Conservation (phyloP, 2,113 vertebrate species). For the Heterotis niloticus region DNA sequence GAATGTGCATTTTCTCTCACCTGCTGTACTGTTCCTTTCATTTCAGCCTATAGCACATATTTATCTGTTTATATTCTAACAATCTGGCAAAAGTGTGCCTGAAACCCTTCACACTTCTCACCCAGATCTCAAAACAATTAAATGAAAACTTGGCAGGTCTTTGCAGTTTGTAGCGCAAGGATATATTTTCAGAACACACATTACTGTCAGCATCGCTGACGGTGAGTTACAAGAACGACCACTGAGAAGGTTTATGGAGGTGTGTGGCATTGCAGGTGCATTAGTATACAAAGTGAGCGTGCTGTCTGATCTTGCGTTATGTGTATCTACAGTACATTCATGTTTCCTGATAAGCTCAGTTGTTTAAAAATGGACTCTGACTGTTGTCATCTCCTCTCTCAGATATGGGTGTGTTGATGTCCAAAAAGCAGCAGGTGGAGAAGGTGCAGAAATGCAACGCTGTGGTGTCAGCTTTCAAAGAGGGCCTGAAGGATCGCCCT, state of each 20-base stretch:
- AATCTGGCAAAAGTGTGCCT: too few relatives aligned
- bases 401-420: slow-evolving; percentile 96
- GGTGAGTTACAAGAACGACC: not conserved
- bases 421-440: slow-evolving; percentile 93
- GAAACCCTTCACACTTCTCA: too few relatives aligned
- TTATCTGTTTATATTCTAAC: too few relatives aligned
- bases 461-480: slow-evolving; percentile 90
- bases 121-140: too few relatives aligned
- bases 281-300: not conserved
- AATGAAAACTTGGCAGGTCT: not conserved
- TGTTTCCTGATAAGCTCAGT: not conserved
- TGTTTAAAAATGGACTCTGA: slow-evolving; percentile 1
- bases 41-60: too few relatives aligned
- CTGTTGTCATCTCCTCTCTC: slow-evolving; percentile 23
- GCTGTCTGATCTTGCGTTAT: not conserved
- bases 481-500: slow-evolving; percentile 77
- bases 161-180: not conserved
- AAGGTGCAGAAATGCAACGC: slow-evolving; percentile 92
- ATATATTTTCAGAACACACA: not conserved
- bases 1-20: not conserved
- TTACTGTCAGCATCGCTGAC: too few relatives aligned
- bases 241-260: not conserved
- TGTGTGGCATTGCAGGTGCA: not conserved
- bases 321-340: too few relatives aligned
- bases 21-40: not conserved